Evolutionary conservation across 37 sponge, comb jelly and placozoan species (phyloP).

Genomic region (Haliclona indistincta): DNA sequence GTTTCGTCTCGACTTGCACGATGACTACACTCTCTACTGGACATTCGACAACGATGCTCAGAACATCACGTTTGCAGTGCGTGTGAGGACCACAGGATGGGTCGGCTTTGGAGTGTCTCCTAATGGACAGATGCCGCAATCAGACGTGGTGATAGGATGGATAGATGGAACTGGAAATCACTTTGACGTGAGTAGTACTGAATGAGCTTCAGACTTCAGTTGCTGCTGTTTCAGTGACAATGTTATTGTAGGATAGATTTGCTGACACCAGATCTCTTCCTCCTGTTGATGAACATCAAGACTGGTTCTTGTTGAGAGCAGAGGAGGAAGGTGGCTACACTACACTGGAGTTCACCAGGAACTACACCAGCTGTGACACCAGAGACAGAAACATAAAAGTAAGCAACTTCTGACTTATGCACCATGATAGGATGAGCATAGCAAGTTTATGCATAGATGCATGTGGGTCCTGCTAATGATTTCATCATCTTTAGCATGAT

Average conservation of each 20-base stretch:
- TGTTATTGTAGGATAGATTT: constrained; percentile 48
- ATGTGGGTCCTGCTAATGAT: no score
- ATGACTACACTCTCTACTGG: constrained; percentile 30
- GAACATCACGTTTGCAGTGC: constrained; percentile 38
- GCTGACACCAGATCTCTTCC: constrained; percentile 16
- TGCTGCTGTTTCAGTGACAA: not conserved
- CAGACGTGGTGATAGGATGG: constrained; percentile 58
- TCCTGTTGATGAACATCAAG: constrained; percentile 38
- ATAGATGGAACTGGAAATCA: not conserved
- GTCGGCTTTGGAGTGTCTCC: constrained; percentile 36
- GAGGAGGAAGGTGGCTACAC: constrained; percentile 67
- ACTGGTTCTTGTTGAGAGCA: constrained; percentile 42
- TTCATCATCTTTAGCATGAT: constrained; percentile 16
- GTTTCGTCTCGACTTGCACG: no score
- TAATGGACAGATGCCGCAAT: constrained; percentile 41
- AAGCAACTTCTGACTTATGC: no score
- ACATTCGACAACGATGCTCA: constrained; percentile 1
- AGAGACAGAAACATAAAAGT: constrained; percentile 15
- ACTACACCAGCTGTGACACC: constrained; percentile 47
- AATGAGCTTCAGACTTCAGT: no score
- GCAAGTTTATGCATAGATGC: no score
- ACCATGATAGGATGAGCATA: no score
- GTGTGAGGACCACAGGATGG: constrained; percentile 41
- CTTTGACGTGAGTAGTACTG: constrained; percentile 5
- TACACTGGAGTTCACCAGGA: constrained; percentile 54